phyloP scores from a whole-genome alignment of 1,140 invertebrate genomes.

The Saccostrea glomerata region DNA sequence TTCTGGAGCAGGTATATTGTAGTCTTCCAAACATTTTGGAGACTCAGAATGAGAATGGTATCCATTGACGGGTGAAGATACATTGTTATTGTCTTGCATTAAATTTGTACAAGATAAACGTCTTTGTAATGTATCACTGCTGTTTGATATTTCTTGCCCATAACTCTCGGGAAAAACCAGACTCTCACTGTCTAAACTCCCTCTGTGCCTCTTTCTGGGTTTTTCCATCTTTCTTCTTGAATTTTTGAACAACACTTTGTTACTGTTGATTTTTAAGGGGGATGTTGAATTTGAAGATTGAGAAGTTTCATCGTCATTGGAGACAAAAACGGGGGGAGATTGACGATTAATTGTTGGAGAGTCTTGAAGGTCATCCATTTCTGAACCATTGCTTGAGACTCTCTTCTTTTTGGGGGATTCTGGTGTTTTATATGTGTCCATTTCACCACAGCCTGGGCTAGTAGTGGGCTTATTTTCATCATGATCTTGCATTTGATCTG shows the following conservation, averaged over 20 bases:
- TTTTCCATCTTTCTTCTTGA: constrained; percentile 76
- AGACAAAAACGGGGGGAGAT: not conserved
- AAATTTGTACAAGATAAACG: constrained; percentile 6
- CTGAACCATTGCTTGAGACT: constrained; percentile 30
- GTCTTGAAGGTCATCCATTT: constrained; percentile 13
- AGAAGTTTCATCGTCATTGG: not conserved
- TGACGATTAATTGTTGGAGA: not conserved
- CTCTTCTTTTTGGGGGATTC: not conserved
- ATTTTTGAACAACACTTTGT: constrained; percentile 62
- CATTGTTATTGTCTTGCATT: not conserved
- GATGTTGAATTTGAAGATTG: not conserved
- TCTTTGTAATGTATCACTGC: not conserved
- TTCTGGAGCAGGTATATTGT: constrained; percentile 55
- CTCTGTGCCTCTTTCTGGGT: constrained; percentile 73
- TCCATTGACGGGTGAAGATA: not conserved
- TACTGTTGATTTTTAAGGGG: not conserved
- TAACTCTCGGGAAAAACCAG: not conserved
- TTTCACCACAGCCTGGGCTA: not conserved
- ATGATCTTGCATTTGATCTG: not conserved
- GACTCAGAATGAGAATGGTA: constrained; percentile 28
- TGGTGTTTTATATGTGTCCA: not conserved
- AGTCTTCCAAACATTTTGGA: constrained; percentile 39
- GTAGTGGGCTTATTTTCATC: not conserved
- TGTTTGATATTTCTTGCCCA: not conserved
- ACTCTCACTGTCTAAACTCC: constrained; percentile 31